Evolutionary conservation across 1,140 invertebrate genomes (phyloP), one percentile per base, ranked within the genome.

Genomic region (Penaeus vannamei): DNA sequence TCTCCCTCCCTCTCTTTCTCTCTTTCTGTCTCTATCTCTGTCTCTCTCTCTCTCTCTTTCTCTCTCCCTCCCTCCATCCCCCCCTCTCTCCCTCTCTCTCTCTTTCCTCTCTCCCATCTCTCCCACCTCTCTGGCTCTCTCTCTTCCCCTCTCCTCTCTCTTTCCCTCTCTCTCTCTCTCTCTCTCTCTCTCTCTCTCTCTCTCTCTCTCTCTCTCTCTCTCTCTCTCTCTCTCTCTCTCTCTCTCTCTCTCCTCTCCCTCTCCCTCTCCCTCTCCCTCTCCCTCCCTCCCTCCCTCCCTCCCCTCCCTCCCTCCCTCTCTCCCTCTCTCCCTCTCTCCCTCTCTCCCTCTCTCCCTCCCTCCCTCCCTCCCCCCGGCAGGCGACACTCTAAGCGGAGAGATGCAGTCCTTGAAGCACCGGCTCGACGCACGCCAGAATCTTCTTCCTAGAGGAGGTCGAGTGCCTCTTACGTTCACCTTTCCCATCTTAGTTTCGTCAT

Each of bases 301-400:
- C 66, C 8, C 66, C n/a, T 29, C 26, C 20, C 23, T 85, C 62
- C 60, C 62, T 76, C 84, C 60, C 66, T 85, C 83, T 69, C 83
- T 85, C 26, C 42, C 83, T 85, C 83, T 69, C 83, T 66, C 83
- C 26, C 36, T 83, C 82, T 26, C 29, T 62, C 59, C 46, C 61
- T 64, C 59, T 84, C 32, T 29, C 19, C 32, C 76, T 79, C 76
- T 82, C 8, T 82, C 80, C 1, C 80, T 81, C 46, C 53, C 79
- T 81, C 46, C 53, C 22, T 29, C n/a, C 36, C 4, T 32, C 36
- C 17, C n/a, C 17, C 20, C 32, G 17, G 22, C 72, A 23, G 61
- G 61, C 23, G 14, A 64, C 23, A 64, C 23, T 23, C 72, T 14
- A 20, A 12, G 26, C 32, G 20, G 17, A 32, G 20, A 19, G 12